Conservation (phyloP, 2,888 invertebrate genomes). For the Carpatolechia fugitivella region DNA sequence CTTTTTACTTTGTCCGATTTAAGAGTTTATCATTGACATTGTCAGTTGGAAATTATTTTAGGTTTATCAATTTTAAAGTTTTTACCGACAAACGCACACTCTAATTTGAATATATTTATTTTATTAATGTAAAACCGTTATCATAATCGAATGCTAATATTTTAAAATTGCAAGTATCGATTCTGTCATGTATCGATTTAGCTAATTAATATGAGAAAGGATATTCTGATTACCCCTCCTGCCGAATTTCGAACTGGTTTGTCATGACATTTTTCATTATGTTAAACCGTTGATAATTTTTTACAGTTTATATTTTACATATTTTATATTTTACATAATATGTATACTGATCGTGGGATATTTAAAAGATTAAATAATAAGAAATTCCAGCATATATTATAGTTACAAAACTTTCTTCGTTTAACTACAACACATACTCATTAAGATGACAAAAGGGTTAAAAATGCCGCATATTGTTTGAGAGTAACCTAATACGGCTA, state of each 20-base stretch:
- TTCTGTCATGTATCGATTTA: slow-evolving; percentile 22
- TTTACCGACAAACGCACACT: too few relatives aligned
- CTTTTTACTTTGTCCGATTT: background rate
- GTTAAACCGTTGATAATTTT: background rate
- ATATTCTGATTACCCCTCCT: slow-evolving; percentile 15
- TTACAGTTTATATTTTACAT: too few relatives aligned
- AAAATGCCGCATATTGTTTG: too few relatives aligned
- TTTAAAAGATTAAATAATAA: too few relatives aligned
- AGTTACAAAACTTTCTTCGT: too few relatives aligned
- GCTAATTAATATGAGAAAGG: slow-evolving; percentile 29
- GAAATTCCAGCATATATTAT: too few relatives aligned
- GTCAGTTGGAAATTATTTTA: background rate
- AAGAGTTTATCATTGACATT: background rate
- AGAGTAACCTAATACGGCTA: too few relatives aligned
- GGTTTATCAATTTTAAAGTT: too few relatives aligned
- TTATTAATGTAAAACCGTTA: slow-evolving; percentile 24
- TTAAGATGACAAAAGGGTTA: too few relatives aligned
- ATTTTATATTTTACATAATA: too few relatives aligned
- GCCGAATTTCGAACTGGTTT: background rate
- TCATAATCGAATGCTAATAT: slow-evolving; percentile 19
- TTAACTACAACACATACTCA: too few relatives aligned
- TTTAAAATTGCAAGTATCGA: slow-evolving; percentile 27
- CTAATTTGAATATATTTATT: slow-evolving; percentile 17
- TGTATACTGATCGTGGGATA: too few relatives aligned
- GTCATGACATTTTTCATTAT: background rate